Conservation (phyloP, 2,113 vertebrate species). For the Alligator mississippiensis region DNA sequence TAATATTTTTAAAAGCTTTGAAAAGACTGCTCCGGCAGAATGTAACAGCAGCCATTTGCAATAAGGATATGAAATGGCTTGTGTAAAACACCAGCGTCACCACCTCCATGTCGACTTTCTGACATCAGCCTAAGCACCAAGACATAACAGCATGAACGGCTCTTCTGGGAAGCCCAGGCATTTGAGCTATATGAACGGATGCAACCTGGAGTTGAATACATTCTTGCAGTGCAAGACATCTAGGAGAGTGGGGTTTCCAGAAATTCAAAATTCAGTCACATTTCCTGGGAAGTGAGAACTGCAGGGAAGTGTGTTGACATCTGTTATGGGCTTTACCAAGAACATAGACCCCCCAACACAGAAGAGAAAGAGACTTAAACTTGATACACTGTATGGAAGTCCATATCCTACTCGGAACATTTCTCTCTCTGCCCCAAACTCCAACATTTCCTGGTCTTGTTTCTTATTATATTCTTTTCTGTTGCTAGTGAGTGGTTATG, state of each 20-base stretch:
- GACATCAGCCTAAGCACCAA: background rate
- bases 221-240: background rate
- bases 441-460: constrained; percentile 1
- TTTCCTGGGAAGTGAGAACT: background rate
- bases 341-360: background rate
- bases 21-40: background rate
- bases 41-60: background rate
- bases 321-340: background rate
- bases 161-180: background rate
- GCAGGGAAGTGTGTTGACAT: background rate
- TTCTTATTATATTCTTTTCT: background rate
- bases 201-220: background rate
- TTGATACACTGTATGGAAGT: background rate
- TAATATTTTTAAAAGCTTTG: background rate
- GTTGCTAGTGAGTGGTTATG: background rate
- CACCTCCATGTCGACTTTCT: background rate
- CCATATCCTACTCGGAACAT: background rate
- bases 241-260: background rate
- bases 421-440: background rate
- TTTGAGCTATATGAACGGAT: background rate
- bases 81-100: background rate
- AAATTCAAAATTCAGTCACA: background rate
- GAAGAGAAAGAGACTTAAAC: background rate
- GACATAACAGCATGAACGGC: no score
- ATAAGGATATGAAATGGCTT: background rate